Conservation (phyloP, 2,113 vertebrate genomes). For the Scolopax mira region DNA sequence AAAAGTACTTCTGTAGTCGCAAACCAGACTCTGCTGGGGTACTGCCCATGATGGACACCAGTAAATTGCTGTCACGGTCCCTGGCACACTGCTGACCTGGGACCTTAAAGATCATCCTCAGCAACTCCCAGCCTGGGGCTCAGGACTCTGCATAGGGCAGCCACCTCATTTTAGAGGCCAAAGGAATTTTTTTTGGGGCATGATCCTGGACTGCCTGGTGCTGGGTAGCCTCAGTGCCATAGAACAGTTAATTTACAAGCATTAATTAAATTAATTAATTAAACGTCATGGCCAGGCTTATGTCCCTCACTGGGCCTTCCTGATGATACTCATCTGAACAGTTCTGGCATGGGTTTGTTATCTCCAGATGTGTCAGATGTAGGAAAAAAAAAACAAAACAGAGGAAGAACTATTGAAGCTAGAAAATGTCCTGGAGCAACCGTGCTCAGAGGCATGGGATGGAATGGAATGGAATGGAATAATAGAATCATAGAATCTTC, state of each 20-base stretch:
- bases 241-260: neutral
- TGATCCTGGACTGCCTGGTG: neutral
- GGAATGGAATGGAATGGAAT: neutral
- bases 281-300: neutral
- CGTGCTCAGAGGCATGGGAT: neutral
- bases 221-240: neutral
- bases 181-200: neutral
- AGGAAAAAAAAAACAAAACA: neutral
- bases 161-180: neutral
- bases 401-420: neutral
- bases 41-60: accelerated
- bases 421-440: neutral
- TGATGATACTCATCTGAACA: too few relatives aligned
- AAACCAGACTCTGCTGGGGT: neutral
- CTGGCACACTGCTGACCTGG: neutral
- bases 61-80: neutral
- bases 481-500: neutral
- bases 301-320: neutral
- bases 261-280: neutral
- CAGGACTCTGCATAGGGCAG: neutral
- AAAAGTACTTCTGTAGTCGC: accelerated
- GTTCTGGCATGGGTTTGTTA: neutral
- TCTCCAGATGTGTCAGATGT: too few relatives aligned
- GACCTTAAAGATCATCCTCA: too few relatives aligned
- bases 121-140: neutral